Evolutionary conservation across 1,140 invertebrate species (phyloP), one percentile per base, ranked within the genome.

Genomic region (Tetragonula clypearis): DNA sequence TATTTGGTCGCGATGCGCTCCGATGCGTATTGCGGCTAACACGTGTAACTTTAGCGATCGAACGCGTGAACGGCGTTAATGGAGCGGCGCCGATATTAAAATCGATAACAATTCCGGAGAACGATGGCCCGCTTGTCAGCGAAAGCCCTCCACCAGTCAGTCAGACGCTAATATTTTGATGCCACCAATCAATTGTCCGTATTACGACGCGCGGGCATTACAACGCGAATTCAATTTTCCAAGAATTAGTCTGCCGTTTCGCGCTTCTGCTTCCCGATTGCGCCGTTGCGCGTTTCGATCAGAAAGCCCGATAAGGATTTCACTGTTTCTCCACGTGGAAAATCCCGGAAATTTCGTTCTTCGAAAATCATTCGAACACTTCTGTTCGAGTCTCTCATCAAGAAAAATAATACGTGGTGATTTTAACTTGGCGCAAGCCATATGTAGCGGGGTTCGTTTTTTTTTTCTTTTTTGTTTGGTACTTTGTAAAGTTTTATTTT

Each of bases 151-250:
- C 60, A 2, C 49, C 80, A 66, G 72, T 68, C 81, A 82, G 73
- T 65, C 62, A 30, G n/a, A 65, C 81, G 81, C 30, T 82, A 77
- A 82, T 82, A 82, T 82, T 82, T 82, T 68, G 73, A 82, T 82
- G 81, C 73, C 62, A 66, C 53, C 62, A 53, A 82, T 82, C 81
- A 76, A 82, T 82, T 77, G 60, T 66, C 60, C 81, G 74, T 41
- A 74, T 76, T 82, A 75, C 80, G 71, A 74, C 0, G 72, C 71
- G 9, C 71, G 9, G 19, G 41, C 49, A 55, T 82, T 82, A 68
- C 81, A 76, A 30, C 17, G 19, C 30, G 12, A 76, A 76, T 68
- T 35, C 80, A 66, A 82, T 82, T 82, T 49, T 68, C 23, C 80
- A 82, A 82, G 49, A 76, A 68, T 76, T 76, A 82, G 19, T 41